Percentiles rank a stretch among this genome's conserved stretches.
phyloP scores from a whole-genome alignment of 1,140 invertebrate genomes.

The Trichogramma pretiosum region DNA sequence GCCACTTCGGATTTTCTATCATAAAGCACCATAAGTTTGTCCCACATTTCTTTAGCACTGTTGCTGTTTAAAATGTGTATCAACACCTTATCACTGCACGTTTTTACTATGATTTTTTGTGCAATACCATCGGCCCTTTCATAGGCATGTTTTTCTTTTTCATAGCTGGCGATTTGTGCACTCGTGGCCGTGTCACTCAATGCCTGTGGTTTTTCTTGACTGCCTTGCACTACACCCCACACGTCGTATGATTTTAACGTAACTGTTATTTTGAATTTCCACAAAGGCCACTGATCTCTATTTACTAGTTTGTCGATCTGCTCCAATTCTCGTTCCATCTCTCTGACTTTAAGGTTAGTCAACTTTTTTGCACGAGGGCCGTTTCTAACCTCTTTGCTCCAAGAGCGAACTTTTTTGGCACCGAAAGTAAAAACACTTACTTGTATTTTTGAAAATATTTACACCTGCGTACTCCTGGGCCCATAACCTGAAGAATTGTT shows the following conservation, averaged over 20 bases:
- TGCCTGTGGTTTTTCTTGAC: slow-evolving; percentile 1
- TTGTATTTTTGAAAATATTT: background rate
- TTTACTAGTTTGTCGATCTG: slow-evolving; percentile 15
- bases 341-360: slow-evolving; percentile 6
- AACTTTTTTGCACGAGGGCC: background rate
- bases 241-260: slow-evolving; percentile 13
- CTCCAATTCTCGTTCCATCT: slow-evolving; percentile 9
- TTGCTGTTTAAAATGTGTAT: slow-evolving; percentile 29
- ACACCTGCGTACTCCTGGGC: slow-evolving; percentile 4
- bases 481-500: slow-evolving; percentile 18
- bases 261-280: slow-evolving; percentile 23
- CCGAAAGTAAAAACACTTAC: too few relatives aligned
- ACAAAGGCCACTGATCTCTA: slow-evolving; percentile 16
- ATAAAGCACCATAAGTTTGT: slow-evolving; percentile 27
- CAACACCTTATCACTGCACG: slow-evolving; percentile 24
- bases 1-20: slow-evolving; percentile 33
- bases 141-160: slow-evolving; percentile 14
- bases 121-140: slow-evolving; percentile 21
- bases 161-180: background rate
- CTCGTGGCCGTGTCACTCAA: background rate
- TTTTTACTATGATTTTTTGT: slow-evolving; percentile 24
- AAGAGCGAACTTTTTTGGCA: too few relatives aligned
- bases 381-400: background rate
- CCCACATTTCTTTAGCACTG: slow-evolving; percentile 34
- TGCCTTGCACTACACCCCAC: slow-evolving; percentile 9